A percentile compares a stretch with the other conserved stretches of the same genome.
phyloP scores from a whole-genome alignment of 2,888 invertebrate species.

The Arenicola marina region DNA sequence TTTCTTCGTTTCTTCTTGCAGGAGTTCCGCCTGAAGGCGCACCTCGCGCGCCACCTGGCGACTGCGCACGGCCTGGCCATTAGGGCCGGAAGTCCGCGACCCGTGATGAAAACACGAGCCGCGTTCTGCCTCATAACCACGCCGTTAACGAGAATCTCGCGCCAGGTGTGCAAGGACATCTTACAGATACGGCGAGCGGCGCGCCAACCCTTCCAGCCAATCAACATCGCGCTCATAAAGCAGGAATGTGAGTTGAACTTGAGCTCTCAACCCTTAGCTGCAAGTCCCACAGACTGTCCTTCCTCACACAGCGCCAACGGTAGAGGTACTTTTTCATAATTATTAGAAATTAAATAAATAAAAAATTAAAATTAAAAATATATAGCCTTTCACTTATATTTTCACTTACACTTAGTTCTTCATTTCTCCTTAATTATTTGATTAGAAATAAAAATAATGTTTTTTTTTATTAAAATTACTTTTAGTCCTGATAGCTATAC shows the following conservation, averaged over 20 bases:
- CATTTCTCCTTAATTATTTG: too few species aligned
- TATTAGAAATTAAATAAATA: too few species aligned
- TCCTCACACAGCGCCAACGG: too few species aligned
- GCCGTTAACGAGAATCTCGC: constrained; percentile 84
- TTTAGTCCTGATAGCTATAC: too few species aligned
- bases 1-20: constrained; percentile 35
- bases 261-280: too few species aligned
- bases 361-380: too few species aligned
- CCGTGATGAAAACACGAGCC: constrained; percentile 96
- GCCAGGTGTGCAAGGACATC: constrained; percentile 82
- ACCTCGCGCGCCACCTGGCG: constrained; percentile 90
- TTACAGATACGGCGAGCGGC: constrained; percentile 81
- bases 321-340: too few species aligned
- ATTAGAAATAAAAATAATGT: too few species aligned
- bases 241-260: constrained; percentile 76
- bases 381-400: too few species aligned
- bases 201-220: constrained; percentile 76
- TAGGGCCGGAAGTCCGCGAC: constrained; percentile 78
- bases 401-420: too few species aligned
- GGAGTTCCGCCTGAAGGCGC: constrained; percentile 94
- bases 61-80: constrained; percentile 83
- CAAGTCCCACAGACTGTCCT: too few species aligned
- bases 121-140: constrained; percentile 94
- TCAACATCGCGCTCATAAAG: constrained; percentile 73
- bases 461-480: too few species aligned